Conservation (phyloP, 2,113 vertebrate genomes). For the Dolichotis patagonum region DNA sequence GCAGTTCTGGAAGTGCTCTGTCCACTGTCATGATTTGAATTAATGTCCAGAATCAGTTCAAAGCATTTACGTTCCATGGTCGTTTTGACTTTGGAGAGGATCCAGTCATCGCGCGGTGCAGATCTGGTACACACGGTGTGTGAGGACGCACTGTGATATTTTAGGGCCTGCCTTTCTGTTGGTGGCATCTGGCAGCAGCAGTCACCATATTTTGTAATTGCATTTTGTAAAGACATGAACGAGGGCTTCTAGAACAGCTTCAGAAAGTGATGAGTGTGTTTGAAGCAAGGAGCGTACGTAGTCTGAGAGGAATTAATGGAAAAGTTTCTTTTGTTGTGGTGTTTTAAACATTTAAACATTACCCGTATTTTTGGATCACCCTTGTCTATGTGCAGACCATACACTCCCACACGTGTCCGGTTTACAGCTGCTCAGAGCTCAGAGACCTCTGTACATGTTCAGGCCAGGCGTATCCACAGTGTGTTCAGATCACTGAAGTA, state of each 20-base stretch:
- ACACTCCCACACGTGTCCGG: not conserved
- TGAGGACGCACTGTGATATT: not conserved
- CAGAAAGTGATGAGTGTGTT: not conserved
- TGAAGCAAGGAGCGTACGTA: not conserved
- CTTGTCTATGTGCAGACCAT: not conserved
- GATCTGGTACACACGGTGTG: not conserved
- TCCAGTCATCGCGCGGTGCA: not conserved
- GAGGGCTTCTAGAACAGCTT: not conserved
- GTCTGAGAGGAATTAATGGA: not conserved
- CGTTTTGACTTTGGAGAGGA: not conserved
- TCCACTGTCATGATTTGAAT: not conserved
- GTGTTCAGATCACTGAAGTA: not conserved
- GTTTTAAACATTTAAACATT: not conserved
- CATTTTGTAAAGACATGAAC: not conserved
- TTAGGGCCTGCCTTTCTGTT: not conserved
- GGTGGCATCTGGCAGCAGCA: not conserved
- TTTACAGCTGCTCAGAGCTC: not conserved
- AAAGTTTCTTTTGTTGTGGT: not conserved
- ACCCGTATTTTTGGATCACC: not conserved
- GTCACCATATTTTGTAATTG: not conserved
- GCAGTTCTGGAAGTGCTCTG: not conserved
- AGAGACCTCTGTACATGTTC: not conserved
- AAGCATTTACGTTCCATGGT: not conserved
- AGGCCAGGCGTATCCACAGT: not conserved
- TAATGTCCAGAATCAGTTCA: not conserved